phyloP scores from a whole-genome alignment of 2,113 vertebrate species.

The Ptilorrhoa leucosticta region DNA sequence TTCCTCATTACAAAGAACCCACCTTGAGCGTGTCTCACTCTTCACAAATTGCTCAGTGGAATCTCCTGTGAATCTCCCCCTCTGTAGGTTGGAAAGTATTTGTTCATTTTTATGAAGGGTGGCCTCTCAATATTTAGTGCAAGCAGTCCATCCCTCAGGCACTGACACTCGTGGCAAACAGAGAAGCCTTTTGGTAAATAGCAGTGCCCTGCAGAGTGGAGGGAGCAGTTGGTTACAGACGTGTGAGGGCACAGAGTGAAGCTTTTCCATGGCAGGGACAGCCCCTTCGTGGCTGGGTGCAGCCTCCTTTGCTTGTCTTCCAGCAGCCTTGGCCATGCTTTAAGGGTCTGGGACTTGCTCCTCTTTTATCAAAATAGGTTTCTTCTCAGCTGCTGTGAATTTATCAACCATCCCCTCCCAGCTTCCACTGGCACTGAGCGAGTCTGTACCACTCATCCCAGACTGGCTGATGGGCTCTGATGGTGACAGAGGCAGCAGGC shows the following conservation, averaged over 20 bases:
- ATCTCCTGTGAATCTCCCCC: constrained; percentile 44
- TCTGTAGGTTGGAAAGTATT: constrained; percentile 67
- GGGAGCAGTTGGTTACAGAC: constrained; percentile 57
- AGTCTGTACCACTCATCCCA: not conserved
- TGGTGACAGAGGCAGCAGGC: not conserved
- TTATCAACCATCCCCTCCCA: not conserved
- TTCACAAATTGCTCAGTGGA: constrained; percentile 33
- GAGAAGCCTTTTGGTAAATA: constrained; percentile 71
- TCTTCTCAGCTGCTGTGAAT: not conserved
- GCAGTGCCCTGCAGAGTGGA: constrained; percentile 55
- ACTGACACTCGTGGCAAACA: constrained; percentile 70
- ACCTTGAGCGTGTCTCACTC: constrained; percentile 25
- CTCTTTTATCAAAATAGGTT: not conserved
- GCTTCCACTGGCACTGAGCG: rapidly evolving
- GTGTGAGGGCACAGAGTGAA: constrained; percentile 35
- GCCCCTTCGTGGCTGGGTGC: rapidly evolving
- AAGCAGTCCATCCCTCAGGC: constrained; percentile 69
- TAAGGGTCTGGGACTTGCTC: not conserved
- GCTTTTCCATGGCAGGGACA: not conserved
- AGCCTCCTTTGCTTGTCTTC: not conserved
- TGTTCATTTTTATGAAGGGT: constrained; percentile 74
- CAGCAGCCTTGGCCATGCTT: not conserved
- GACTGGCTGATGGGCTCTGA: not conserved
- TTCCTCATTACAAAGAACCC: not conserved
- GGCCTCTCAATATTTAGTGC: constrained; percentile 68